Base-by-base conservation (phyloP, 2,888 invertebrate species). In the Apeira syringaria region DNA sequence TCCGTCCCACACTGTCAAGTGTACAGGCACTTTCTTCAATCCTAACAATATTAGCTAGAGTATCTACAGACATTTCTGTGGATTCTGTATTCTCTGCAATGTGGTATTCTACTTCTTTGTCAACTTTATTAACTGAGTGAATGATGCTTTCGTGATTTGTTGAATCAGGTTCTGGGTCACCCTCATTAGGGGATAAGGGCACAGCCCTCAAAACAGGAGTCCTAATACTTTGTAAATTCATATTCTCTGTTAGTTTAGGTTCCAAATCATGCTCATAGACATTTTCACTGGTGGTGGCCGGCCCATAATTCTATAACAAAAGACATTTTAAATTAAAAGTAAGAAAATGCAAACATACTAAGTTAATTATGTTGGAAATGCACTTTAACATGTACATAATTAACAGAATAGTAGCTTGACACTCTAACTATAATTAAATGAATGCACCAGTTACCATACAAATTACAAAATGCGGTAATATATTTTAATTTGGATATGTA, bases 201-300 rank as follows among this genome's bases (percentile, higher is more conserved):
- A 87, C 69, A 51, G 85, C 78, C 78, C 85, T 77, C 49, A 88
- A 65, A 47, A 88, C 82, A 55, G 86, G 87, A 64, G 87, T 80
- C 68, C 87, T 79, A 56, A 86, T 80, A 69, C 81, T 85, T 57
- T 81, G 75, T 61, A 83, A 63, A 74, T 81, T 87, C 87, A 90
- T 89, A 68, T 70, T 78, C 60, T 83, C 80, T 66, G 76, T 78
- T 87, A 89, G 64, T 87, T 86, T 82, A 64, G 82, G 80, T 68
- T 86, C 90, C 83, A 84, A 76, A 61, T 81, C 75, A 74, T 80
- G 79, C 57, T 80, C 80, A 76, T 77, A 85, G 48, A 83, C 78
- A 74, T 79, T 83, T 80, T 88, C 86, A 87, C 76, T 85, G 89
- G 89, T 72, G 90, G 89, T 75, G 89, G 89, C 68, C 88, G 89